Evolutionary conservation across 2,113 vertebrate genomes (phyloP).

Genomic region (Kryptolebias marmoratus): DNA sequence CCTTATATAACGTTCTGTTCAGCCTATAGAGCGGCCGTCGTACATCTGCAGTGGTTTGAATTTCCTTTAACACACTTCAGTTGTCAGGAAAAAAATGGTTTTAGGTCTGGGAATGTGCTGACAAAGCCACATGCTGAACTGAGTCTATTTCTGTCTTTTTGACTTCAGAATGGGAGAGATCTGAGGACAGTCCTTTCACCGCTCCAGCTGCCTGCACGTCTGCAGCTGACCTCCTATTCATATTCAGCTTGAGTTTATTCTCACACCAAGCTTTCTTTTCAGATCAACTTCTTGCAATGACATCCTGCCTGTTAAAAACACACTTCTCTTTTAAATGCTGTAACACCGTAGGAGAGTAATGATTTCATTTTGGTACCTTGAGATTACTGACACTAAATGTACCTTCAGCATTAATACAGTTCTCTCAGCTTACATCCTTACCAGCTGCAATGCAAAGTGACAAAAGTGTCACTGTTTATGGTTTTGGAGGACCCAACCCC

Average conservation of each 20-base stretch:
- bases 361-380: too few species aligned
- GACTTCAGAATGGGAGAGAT: slow-evolving; percentile 30
- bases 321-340: too few species aligned
- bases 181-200: slow-evolving; percentile 24
- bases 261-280: neutral
- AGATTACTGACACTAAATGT: too few species aligned
- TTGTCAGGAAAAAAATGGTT: slow-evolving; percentile 25
- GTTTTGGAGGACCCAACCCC: too few species aligned
- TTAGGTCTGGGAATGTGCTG: slow-evolving; percentile 38
- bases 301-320: neutral
- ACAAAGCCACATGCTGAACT: slow-evolving; percentile 39
- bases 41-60: slow-evolving; percentile 7
- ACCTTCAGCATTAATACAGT: too few species aligned
- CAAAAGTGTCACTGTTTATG: too few species aligned
- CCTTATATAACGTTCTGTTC: neutral
- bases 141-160: slow-evolving; percentile 55
- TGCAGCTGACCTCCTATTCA: slow-evolving; percentile 55
- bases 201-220: slow-evolving; percentile 33
- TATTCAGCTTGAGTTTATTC: slow-evolving; percentile 1
- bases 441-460: too few species aligned
- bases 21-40: neutral
- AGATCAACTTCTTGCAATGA: neutral
- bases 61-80: slow-evolving; percentile 19
- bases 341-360: too few species aligned
- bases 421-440: too few species aligned